Evolutionary conservation across 92 coral and sea anemone species (phyloP), one percentile per base, ranked within the genome.

Genomic region (Porites cylindrica): DNA sequence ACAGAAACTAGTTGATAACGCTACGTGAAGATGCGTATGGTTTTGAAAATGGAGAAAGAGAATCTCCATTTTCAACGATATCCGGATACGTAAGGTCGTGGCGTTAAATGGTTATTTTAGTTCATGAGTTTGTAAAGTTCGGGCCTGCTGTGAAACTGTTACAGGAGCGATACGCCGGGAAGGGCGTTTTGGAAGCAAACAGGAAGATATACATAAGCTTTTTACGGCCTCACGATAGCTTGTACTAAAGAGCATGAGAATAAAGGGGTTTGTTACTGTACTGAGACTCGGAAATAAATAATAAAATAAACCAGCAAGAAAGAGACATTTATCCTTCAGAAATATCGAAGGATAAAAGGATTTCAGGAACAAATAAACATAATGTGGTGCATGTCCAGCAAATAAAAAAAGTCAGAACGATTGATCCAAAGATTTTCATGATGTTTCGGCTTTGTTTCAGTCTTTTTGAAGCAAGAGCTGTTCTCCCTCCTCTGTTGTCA

Each of bases 301-400:
- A 51, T 43, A 67, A 23, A 67, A 43, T n/a, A 51, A 72, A 72
- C 56, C 77, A 10, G 50, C 77, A 1, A 72, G 19, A n/a, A 72
- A 14, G 10, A 43, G 21, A 51, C 77, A 72, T 72, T 14, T 43
- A 20, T 72, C 77, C 6, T 12, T 72, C 3, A 4, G 8, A 16
- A 72, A 51, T 51, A 72, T 43, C 13, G 54, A 19, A 1, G 77
- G 77, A 72, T 72, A 43, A 17, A 72, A 24, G 58, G 60, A 6
- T 72, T 51, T 72, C 8, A 72, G 54, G 18, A 47, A 43, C 11
- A 72, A 4, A 72, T 72, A 72, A 14, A 14, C 3, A 38, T 19
- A 72, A n/a, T 17, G 4, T 6, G 77, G 77, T 43, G n/a, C n/a
- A n/a, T n/a, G 77, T 72, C 77, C 77, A 72, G 60, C 77, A 72